Percentiles rank a stretch among this genome's conserved stretches.
These are phyloP conservation scores for Phaonia tiefii DNA, from an alignment of 2,888 invertebrate genomes.

Conservation along the genomic window DNA sequence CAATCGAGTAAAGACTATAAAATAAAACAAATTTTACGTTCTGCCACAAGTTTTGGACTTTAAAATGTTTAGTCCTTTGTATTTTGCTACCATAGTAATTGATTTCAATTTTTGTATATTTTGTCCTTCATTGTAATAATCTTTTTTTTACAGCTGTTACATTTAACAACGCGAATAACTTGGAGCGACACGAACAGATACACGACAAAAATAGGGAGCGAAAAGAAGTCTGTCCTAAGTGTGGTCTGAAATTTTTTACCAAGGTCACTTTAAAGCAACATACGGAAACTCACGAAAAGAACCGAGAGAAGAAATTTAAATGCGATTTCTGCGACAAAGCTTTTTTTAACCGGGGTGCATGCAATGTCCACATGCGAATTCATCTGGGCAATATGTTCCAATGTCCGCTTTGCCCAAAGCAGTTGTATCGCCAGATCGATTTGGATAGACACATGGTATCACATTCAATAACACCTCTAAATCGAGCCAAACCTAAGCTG, in stretches of 20 bases:
- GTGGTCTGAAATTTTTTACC: conserved; percentile 41
- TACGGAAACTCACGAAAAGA: conserved; percentile 41
- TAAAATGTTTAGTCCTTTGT: no score
- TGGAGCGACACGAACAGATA: conserved; percentile 47
- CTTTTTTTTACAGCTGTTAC: conserved; percentile 43
- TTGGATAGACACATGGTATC: conserved; percentile 52
- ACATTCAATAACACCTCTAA: conserved; percentile 32
- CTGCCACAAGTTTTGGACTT: no score
- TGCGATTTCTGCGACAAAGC: conserved; percentile 61
- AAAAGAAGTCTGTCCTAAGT: conserved; percentile 32
- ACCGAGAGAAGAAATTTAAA: conserved; percentile 49
- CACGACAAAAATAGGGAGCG: conserved; percentile 47
- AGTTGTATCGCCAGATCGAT: conserved; percentile 48
- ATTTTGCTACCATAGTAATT: no score
- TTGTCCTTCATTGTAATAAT: no score
- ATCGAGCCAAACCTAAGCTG: conserved; percentile 1
- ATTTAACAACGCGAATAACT: conserved; percentile 33
- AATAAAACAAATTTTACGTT: no score
- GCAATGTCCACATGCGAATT: conserved; percentile 55
- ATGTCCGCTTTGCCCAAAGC: conserved; percentile 45
- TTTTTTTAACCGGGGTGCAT: conserved; percentile 42
- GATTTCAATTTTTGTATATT: no score
- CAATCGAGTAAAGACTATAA: no score
- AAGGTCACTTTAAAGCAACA: conserved; percentile 10
- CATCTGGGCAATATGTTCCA: conserved; percentile 52